These are phyloP conservation scores for Ctenodactylus gundi DNA, from an alignment of 2,113 vertebrate species.

Conservation along the genomic window DNA sequence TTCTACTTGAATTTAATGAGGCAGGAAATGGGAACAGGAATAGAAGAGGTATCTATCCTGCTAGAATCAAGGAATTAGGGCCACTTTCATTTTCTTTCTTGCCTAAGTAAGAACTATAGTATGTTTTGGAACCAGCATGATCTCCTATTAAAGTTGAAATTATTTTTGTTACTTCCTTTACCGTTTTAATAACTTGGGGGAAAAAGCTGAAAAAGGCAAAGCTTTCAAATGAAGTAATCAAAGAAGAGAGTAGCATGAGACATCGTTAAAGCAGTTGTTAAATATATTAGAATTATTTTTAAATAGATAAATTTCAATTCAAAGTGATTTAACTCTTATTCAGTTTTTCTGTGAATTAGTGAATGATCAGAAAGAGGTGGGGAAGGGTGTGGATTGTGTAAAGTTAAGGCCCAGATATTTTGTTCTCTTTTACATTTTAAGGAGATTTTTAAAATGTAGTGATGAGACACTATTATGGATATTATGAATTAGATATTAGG, in stretches of 20 bases:
- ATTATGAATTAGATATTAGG: background rate
- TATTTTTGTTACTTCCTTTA: background rate
- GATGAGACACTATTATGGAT: background rate
- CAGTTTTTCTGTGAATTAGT: background rate
- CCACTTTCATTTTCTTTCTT: background rate
- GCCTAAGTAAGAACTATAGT: background rate
- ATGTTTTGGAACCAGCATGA: background rate
- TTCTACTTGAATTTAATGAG: slow-evolving; percentile 1
- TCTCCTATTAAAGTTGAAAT: background rate
- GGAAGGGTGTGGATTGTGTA: background rate
- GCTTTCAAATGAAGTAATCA: slow-evolving; percentile 25
- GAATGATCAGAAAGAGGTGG: background rate
- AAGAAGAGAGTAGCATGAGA: background rate
- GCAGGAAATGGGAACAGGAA: background rate
- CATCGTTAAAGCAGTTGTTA: background rate
- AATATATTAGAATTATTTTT: background rate
- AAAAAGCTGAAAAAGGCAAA: background rate
- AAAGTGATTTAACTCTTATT: background rate
- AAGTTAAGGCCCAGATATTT: background rate
- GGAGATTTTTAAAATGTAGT: background rate
- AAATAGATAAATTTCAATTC: background rate
- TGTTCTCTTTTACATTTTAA: background rate
- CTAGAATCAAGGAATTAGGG: background rate
- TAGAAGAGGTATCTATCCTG: background rate
- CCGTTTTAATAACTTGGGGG: background rate